Evolutionary conservation across 2,797 vertebrate genomes (phyloP), one percentile per base, ranked within the genome.

Genomic region (Harpagifer antarcticus): DNA sequence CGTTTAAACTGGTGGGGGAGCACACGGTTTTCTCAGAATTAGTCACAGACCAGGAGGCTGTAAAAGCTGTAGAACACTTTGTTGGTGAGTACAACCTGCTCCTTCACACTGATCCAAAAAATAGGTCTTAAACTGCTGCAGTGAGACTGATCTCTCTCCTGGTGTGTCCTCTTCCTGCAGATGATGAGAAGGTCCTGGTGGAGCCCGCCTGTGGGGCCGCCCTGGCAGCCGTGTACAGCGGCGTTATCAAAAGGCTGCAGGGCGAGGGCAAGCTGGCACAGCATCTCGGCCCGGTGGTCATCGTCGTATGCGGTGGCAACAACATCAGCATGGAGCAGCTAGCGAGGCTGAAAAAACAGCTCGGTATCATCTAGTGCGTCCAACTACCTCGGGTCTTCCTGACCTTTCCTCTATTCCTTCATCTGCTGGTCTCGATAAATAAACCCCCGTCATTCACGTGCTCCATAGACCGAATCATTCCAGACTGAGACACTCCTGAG

Each of bases 181-280:
- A 98, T 0, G 97, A 98, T 0, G 97, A 98, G 89, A 94, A 96
- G 90, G 84, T 97, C 86, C 84, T 98, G 88, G 97, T 98, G 88
- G 94, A 98, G 79, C 94, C 96, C 0, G 96, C 96, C 17, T 98
- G 97, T 0, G 97, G 97, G 0, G 97, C 97, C 0, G 91, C 96
- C 8, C 93, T 98, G 87, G 95, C 96, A 0, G 91, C 96, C 1
- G 85, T 98, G 16, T 98, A 98, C 92, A 92, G 94, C 0, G 94
- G 92, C 69, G 59, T 94, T 47, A 91, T 98, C 82, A 90, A 84
- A 73, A 91, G 57, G 83, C 94, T 98, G 78, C 96, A 95, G 93
- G 65, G 61, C 0, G 90, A 97, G 78, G 95, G 94, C 23, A 92
- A 72, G 78, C 93, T 98, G 86, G 65, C 20, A 0, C 4, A 20